Evolutionary conservation across 92 coral and sea anemone species (phyloP), one percentile per base, ranked within the genome.

Genomic region (Micromussa lordhowensis): DNA sequence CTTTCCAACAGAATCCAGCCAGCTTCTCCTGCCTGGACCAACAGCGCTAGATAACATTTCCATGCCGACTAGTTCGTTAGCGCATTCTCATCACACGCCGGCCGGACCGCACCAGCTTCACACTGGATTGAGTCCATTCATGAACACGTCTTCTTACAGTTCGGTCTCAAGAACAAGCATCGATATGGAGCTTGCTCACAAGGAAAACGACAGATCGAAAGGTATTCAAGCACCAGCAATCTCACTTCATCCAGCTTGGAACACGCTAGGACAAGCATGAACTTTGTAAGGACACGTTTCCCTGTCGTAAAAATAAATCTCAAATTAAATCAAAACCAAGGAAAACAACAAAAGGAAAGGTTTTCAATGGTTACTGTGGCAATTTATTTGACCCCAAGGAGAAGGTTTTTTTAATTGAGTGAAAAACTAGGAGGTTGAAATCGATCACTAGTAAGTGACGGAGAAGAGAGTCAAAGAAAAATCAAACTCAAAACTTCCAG

Each of bases 161-260:
- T 69, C 88, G 28, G 38, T 87, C 16, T 79, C 92, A 26, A 83
- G 98, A 81, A 48, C 82, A 15, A 78, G 88, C 49, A 85, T 88
- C 82, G 98, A 95, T 26, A 69, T 80, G 16, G 98, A 93, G 24
- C 79, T 88, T 17, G 81, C 88, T 70, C 80, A 88, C 83, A 87
- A 89, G 40, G 91, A 89, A 49, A 76, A 78, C 3, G 95, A 85
- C 69, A 91, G 93, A 77, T 71, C 98, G 14, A 95, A 95, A 54
- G 88, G 86, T 59, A 88, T 91, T 44, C 98, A 95, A 88, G 88
- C 92, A 22, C 90, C 95, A 17, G 90, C 94, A 36, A 75, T 92
- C 29, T 82, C 95, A 40, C 90, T 95, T 32, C 98, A 93, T n/a
- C 92, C 96, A 7, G 70, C 93, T 0, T 93, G 96, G 96, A 95